Evolutionary conservation across 2,888 invertebrate species (phyloP).

Genomic region (Drosophila lacicola): DNA sequence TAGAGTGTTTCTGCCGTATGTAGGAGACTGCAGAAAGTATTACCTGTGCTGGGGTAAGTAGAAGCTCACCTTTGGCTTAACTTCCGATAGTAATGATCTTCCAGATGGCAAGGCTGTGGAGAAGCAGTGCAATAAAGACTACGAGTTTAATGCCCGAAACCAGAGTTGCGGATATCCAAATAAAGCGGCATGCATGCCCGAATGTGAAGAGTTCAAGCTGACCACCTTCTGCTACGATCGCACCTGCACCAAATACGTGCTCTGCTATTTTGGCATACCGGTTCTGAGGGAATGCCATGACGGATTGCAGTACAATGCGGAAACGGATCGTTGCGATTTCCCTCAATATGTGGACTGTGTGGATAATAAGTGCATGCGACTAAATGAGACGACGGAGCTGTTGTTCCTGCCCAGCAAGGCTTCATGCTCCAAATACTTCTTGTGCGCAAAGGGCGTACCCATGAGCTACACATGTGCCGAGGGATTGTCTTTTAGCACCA

Average conservation of each 20-base stretch:
- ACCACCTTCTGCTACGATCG: conserved; percentile 71
- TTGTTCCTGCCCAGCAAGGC: conserved; percentile 72
- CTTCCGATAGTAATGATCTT: neutral
- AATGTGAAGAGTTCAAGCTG: conserved; percentile 40
- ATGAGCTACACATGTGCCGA: conserved; percentile 55
- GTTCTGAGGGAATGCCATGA: conserved; percentile 78
- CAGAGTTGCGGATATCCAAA: conserved; percentile 51
- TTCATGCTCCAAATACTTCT: conserved; percentile 74
- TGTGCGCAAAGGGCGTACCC: conserved; percentile 77
- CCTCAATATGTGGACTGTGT: conserved; percentile 81
- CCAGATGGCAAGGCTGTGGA: conserved; percentile 51
- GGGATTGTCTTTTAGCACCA: conserved; percentile 73
- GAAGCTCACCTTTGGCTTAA: no score
- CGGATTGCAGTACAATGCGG: conserved; percentile 78
- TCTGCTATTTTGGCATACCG: conserved; percentile 75
- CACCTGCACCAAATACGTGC: conserved; percentile 81
- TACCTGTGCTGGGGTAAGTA: conserved; percentile 68
- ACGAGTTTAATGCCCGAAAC: conserved; percentile 59
- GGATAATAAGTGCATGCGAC: conserved; percentile 73
- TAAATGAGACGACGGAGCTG: conserved; percentile 66
- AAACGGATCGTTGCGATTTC: conserved; percentile 82
- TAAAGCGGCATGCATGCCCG: conserved; percentile 50
- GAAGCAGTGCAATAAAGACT: conserved; percentile 58
- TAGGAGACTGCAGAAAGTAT: conserved; percentile 69
- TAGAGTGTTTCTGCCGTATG: conserved; percentile 68